Evolutionary conservation across 1,140 invertebrate species (phyloP).

Genomic region (Neodiprion fabricii): DNA sequence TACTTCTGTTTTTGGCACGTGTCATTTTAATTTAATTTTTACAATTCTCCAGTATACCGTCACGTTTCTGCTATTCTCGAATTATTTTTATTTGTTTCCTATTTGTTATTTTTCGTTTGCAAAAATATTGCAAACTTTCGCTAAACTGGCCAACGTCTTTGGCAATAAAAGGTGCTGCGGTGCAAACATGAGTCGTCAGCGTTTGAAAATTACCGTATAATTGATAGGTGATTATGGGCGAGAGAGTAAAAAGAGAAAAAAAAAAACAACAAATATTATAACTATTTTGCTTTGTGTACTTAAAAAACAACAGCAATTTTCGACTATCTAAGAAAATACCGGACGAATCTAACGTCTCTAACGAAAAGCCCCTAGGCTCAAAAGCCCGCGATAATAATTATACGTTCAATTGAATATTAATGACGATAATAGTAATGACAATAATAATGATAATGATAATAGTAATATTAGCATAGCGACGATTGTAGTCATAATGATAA

Average conservation of each 20-base stretch:
- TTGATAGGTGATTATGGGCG: neutral
- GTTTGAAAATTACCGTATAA: no score
- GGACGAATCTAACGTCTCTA: neutral
- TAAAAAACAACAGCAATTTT: neutral
- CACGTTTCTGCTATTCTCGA: no score
- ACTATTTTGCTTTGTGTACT: neutral
- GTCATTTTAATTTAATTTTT: no score
- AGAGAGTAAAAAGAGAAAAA: neutral
- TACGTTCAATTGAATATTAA: conserved; percentile 30
- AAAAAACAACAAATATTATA: neutral
- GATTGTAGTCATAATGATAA: conserved; percentile 31
- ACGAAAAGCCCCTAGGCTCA: conserved; percentile 25
- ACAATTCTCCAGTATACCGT: no score
- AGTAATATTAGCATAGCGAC: conserved; percentile 18
- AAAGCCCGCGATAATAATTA: conserved; percentile 28
- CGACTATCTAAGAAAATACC: no score
- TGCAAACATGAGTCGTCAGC: no score
- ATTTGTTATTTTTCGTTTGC: no score
- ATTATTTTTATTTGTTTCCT: no score
- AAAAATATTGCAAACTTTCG: neutral
- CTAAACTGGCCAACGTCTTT: neutral
- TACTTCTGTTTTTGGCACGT: no score
- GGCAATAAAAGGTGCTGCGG: neutral
- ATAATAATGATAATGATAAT: conserved; percentile 24
- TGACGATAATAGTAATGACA: conserved; percentile 24